phyloP scores from a whole-genome alignment of 2,113 vertebrate genomes.

The Potamarius usumacintae region DNA sequence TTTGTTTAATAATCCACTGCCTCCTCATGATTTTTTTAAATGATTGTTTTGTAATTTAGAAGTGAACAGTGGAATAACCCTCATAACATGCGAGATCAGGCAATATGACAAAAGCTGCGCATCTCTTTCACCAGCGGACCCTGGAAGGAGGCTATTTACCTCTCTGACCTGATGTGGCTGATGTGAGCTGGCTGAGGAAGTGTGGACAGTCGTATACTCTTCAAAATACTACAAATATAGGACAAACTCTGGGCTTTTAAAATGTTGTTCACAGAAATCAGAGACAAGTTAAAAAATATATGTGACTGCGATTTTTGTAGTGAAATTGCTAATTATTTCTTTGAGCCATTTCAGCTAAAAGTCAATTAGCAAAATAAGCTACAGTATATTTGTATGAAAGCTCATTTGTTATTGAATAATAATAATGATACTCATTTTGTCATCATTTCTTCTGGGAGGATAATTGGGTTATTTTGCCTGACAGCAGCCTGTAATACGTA shows the following conservation, averaged over 20 bases:
- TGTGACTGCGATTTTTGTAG: constrained; percentile 67
- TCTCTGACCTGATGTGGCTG: constrained; percentile 61
- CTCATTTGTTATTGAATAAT: no score
- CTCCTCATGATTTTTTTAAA: neutral
- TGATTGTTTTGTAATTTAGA: neutral
- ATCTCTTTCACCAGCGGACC: constrained; percentile 26
- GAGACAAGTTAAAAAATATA: constrained; percentile 55
- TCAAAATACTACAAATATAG: constrained; percentile 81
- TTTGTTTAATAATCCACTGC: constrained; percentile 57
- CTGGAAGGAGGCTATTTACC: constrained; percentile 75
- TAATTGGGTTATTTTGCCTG: constrained; percentile 27
- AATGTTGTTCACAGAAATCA: constrained; percentile 60
- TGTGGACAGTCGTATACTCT: constrained; percentile 75
- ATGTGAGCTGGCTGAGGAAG: constrained; percentile 51
- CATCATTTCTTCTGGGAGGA: neutral
- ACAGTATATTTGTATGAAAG: neutral
- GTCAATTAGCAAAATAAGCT: neutral
- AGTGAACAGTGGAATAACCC: constrained; percentile 37
- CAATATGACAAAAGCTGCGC: constrained; percentile 38
- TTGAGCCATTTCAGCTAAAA: neutral
- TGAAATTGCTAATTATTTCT: neutral
- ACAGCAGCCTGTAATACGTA: constrained; percentile 48
- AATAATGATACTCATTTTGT: neutral
- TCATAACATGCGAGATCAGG: constrained; percentile 50
- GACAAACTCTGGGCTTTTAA: constrained; percentile 64